Evolutionary conservation across 2,113 vertebrate species (phyloP).

Genomic region (Eleginops maclovinus): DNA sequence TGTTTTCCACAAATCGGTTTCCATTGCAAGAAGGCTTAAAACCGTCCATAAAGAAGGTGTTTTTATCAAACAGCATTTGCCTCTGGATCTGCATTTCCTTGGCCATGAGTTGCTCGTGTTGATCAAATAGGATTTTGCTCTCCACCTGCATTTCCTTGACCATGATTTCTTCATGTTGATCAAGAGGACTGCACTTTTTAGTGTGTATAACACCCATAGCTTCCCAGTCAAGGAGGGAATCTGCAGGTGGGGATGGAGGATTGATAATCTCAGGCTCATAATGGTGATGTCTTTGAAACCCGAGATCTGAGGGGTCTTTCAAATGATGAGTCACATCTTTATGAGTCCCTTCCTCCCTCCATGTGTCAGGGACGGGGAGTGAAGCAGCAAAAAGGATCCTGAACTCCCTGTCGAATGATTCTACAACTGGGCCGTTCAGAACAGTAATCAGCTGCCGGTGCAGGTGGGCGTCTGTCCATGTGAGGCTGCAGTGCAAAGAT

Average conservation of each 20-base stretch:
- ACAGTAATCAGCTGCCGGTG: conserved; percentile 85
- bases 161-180: conserved; percentile 18
- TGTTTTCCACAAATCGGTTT: conserved; percentile 17
- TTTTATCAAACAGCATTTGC: conserved; percentile 27
- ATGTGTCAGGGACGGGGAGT: conserved; percentile 58
- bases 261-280: conserved; percentile 31
- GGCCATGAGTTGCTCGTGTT: conserved; percentile 1
- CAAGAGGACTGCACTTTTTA: conserved; percentile 4
- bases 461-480: conserved; percentile 84
- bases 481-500: conserved; percentile 75
- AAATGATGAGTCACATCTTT: conserved; percentile 10
- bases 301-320: conserved; percentile 23
- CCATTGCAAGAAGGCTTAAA: conserved; percentile 8
- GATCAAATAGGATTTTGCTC: conserved; percentile 25
- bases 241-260: conserved; percentile 69
- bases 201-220: conserved; percentile 77
- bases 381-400: conserved; percentile 84
- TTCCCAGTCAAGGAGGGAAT: conserved; percentile 79
- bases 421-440: conserved; percentile 72
- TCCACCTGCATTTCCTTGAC: conserved; percentile 13
- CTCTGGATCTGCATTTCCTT: conserved; percentile 26
- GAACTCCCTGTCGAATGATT: conserved; percentile 84
- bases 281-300: conserved; percentile 24
- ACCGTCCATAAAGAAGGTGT: conserved; percentile 7
- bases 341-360: background rate